These are phyloP conservation scores for Cinara cedri DNA, from an alignment of 2,888 invertebrate genomes.

Conservation along the genomic window DNA sequence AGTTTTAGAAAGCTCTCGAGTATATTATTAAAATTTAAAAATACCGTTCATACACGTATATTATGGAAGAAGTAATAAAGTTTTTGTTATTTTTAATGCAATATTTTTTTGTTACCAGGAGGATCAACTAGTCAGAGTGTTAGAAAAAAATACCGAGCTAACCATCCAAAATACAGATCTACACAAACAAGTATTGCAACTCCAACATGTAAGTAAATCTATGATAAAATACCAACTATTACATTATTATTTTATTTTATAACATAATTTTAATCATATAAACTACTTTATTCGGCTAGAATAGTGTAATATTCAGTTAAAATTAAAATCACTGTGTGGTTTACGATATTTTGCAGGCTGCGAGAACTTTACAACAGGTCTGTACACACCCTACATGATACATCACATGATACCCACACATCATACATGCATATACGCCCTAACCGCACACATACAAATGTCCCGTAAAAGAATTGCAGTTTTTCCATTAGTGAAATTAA, in stretches of 20 bases:
- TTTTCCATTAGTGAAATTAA: constrained; percentile 5
- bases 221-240: too few species aligned
- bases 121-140: constrained; percentile 63
- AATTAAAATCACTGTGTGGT: constrained; percentile 23
- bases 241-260: neutral
- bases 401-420: too few species aligned
- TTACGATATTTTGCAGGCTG: constrained; percentile 41
- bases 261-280: neutral
- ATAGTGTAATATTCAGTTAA: neutral
- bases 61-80: neutral
- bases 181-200: constrained; percentile 63
- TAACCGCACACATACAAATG: neutral
- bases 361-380: constrained; percentile 29
- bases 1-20: neutral
- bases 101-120: constrained; percentile 61
- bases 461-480: neutral
- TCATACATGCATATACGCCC: neutral
- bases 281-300: constrained; percentile 3
- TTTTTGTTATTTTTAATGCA: neutral
- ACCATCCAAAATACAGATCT: constrained; percentile 64
- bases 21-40: neutral
- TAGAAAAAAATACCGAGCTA: constrained; percentile 64
- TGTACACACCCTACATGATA: constrained; percentile 34
- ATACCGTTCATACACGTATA: neutral
- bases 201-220: constrained; percentile 63